Evolutionary conservation across 2,113 vertebrate genomes (phyloP).

Genomic region (Hepsetus odoe): DNA sequence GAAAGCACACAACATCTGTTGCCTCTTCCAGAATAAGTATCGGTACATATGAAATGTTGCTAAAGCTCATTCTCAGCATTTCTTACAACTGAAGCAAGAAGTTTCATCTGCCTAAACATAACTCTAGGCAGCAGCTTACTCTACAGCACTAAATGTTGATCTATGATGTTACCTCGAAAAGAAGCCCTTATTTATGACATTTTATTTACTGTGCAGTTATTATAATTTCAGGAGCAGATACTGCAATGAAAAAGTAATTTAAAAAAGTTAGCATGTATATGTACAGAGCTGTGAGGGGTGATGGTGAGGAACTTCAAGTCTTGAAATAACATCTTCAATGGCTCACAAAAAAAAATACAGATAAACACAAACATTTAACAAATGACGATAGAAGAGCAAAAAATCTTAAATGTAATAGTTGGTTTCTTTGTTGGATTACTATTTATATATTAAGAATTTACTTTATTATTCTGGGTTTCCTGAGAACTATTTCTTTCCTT

Average conservation of each 20-base stretch:
- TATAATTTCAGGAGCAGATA: conserved; percentile 14
- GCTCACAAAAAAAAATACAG: conserved; percentile 45
- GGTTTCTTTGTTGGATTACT: conserved; percentile 42
- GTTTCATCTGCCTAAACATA: neutral
- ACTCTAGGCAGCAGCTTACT: neutral
- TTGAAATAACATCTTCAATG: conserved; percentile 50
- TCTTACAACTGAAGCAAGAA: neutral
- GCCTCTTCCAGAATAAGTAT: conserved; percentile 17
- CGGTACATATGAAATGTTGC: conserved; percentile 32
- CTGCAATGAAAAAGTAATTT: conserved; percentile 43
- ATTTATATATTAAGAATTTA: conserved; percentile 54
- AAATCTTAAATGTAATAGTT: conserved; percentile 37
- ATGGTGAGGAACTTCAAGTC: conserved; percentile 56
- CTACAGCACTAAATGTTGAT: neutral
- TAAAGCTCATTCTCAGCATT: neutral
- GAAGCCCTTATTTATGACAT: conserved; percentile 4
- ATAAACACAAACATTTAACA: conserved; percentile 65
- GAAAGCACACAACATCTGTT: neutral
- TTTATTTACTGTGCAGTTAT: neutral
- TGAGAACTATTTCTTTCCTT: conserved; percentile 61
- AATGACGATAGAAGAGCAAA: conserved; percentile 54
- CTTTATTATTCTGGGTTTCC: conserved; percentile 60
- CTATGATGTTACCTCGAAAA: neutral
- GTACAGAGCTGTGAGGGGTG: conserved; percentile 63
- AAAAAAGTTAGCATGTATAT: conserved; percentile 52